phyloP scores from a whole-genome alignment of 2,113 vertebrate genomes.

The Enhydra lutris region DNA sequence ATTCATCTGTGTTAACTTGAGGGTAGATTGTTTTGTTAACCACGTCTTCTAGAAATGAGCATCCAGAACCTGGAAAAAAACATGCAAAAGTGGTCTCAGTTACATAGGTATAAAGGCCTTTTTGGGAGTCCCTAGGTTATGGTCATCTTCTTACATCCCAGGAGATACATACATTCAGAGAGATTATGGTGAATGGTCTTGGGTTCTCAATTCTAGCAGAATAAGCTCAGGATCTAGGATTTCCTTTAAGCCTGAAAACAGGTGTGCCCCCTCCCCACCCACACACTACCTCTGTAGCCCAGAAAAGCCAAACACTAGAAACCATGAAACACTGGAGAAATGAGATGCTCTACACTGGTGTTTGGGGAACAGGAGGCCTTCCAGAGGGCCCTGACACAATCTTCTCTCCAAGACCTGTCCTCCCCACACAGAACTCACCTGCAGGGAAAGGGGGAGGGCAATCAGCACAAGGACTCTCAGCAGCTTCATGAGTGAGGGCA shows the following conservation, averaged over 20 bases:
- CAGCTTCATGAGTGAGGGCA: conserved; percentile 41
- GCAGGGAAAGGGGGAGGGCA: background rate
- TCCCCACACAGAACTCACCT: background rate
- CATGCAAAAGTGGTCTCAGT: fast-evolving
- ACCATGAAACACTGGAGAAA: fast-evolving
- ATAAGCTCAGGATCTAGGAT: too few species aligned
- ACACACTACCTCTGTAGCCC: background rate
- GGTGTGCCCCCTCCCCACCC: background rate
- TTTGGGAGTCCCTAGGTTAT: too few species aligned
- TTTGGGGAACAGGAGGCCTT: background rate
- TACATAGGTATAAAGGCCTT: fast-evolving
- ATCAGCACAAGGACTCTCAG: background rate
- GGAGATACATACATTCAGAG: background rate
- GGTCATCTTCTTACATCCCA: background rate
- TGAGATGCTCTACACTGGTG: background rate
- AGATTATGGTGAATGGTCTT: background rate
- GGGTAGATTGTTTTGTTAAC: too few species aligned
- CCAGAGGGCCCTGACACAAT: background rate
- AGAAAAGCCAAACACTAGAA: background rate
- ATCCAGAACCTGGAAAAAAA: background rate
- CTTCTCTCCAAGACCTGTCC: too few species aligned
- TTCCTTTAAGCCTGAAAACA: background rate
- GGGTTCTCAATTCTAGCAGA: background rate
- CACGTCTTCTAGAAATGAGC: fast-evolving
- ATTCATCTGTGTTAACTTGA: too few species aligned